Percentiles rank a stretch among this genome's conserved stretches.
Conservation (phyloP, 2,113 vertebrate genomes). For the Noturus placidus region DNA sequence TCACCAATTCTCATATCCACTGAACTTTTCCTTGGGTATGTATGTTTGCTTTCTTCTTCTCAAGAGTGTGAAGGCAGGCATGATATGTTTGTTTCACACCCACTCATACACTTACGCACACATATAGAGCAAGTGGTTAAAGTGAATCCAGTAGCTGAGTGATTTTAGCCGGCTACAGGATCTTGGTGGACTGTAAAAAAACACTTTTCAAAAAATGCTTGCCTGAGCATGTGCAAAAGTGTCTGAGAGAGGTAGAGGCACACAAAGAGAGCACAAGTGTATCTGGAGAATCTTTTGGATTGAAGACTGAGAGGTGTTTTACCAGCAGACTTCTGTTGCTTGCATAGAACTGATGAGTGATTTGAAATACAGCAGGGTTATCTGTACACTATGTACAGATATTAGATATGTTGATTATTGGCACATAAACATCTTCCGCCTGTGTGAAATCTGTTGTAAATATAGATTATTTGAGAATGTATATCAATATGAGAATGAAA, state of each 20-base stretch:
- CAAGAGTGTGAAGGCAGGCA: conserved; percentile 33
- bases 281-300: conserved; percentile 34
- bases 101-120: conserved; percentile 48
- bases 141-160: conserved; percentile 69
- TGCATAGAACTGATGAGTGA: neutral
- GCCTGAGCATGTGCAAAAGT: conserved; percentile 11
- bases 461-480: neutral
- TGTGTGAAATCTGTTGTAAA: neutral
- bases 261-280: neutral
- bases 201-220: conserved; percentile 54
- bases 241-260: conserved; percentile 6
- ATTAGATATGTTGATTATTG: neutral
- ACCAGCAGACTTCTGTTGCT: conserved; percentile 24
- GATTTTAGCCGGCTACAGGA: conserved; percentile 65
- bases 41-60: conserved; percentile 41
- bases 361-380: neutral
- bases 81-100: conserved; percentile 53
- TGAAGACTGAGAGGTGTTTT: conserved; percentile 28
- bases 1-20: conserved; percentile 31
- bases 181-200: conserved; percentile 68
- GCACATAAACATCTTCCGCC: neutral
- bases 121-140: conserved; percentile 46
- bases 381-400: neutral
- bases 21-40: conserved; percentile 28
- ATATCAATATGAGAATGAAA: neutral